These are phyloP conservation scores for Choloepus didactylus DNA, from an alignment of 2,797 vertebrate species.

Conservation along the genomic window DNA sequence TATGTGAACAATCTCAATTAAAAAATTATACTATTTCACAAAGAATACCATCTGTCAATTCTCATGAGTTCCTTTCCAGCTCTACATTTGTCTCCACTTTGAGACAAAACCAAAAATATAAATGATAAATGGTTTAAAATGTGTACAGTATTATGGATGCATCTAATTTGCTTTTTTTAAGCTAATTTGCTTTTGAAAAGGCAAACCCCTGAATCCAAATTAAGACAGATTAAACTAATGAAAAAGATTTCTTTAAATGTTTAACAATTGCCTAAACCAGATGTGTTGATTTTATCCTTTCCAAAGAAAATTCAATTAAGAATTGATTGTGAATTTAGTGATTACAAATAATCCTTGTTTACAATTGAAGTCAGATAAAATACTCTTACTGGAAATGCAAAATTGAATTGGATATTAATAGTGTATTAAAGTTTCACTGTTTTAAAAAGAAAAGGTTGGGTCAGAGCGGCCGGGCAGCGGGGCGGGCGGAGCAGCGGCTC, in stretches of 20 bases:
- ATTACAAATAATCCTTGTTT: constrained; percentile 42
- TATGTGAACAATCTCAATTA: too few species aligned
- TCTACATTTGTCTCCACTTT: constrained; percentile 49
- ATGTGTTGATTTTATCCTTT: neutral
- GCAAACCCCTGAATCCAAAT: constrained; percentile 18
- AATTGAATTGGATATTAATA: neutral
- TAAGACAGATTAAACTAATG: neutral
- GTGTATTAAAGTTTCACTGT: neutral
- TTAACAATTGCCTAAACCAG: constrained; percentile 34
- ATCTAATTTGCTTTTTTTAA: constrained; percentile 22
- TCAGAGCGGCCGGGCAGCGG: constrained; percentile 86
- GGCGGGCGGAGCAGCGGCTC: constrained; percentile 82
- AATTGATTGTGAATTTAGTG: constrained; percentile 19
- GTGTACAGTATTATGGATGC: neutral
- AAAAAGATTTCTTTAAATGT: constrained; percentile 49
- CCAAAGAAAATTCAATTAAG: constrained; percentile 48
- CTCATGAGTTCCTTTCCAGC: constrained; percentile 2
- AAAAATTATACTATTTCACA: neutral
- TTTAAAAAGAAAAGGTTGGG: neutral
- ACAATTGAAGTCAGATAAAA: neutral
- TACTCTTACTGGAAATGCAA: constrained; percentile 29
- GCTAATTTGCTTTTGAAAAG: constrained; percentile 51
- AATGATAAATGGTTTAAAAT: constrained; percentile 51
- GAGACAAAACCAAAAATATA: constrained; percentile 50
- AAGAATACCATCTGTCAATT: constrained; percentile 47